These are phyloP conservation scores for Bothrops jararaca DNA, from an alignment of 2,113 vertebrate species.

Conservation along the genomic window DNA sequence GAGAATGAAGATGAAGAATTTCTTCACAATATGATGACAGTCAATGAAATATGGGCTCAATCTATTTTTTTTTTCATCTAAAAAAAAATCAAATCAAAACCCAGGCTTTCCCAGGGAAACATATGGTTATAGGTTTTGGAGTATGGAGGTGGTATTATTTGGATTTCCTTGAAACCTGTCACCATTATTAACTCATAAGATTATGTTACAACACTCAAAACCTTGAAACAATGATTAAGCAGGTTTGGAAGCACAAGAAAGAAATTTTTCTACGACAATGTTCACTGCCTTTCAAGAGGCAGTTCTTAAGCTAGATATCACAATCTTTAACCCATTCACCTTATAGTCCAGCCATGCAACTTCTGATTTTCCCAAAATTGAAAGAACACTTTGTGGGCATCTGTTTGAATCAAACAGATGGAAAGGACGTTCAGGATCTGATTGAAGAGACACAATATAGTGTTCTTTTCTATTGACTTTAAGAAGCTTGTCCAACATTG, in stretches of 20 bases:
- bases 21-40: neutral
- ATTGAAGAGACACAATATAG: neutral
- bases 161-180: neutral
- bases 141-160: neutral
- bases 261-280: neutral
- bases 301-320: neutral
- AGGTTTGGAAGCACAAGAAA: neutral
- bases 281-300: neutral
- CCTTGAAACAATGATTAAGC: neutral
- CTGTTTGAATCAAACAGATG: neutral
- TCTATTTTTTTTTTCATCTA: neutral
- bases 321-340: neutral
- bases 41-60: neutral
- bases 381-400: neutral
- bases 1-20: neutral
- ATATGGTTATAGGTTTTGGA: neutral
- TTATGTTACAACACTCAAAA: neutral
- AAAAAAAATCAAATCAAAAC: neutral
- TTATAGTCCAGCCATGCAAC: neutral
- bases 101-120: neutral
- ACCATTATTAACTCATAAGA: neutral
- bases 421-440: neutral
- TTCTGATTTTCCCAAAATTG: neutral
- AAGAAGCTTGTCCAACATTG: neutral
- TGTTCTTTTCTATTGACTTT: neutral